Evolutionary conservation across 2,797 vertebrate genomes (phyloP).

Genomic region (Coregonus suidteri): DNA sequence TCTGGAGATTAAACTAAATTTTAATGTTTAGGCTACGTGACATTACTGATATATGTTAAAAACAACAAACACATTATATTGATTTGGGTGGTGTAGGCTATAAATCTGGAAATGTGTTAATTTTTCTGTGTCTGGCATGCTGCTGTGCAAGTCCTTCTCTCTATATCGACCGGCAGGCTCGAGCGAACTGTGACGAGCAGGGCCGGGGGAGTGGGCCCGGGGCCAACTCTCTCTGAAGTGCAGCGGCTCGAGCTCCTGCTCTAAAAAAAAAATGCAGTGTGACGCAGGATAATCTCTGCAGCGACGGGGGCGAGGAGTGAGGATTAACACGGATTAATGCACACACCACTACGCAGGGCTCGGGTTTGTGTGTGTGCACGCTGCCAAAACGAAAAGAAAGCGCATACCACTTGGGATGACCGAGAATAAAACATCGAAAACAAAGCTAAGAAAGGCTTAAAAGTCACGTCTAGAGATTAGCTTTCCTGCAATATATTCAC

Average conservation of each 20-base stretch:
- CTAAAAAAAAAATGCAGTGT: slow-evolving; percentile 60
- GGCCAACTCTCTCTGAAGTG: slow-evolving; percentile 78
- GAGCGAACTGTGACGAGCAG: background rate
- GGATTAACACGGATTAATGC: slow-evolving; percentile 74
- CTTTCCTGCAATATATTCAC: background rate
- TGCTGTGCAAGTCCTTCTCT: background rate
- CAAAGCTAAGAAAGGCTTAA: slow-evolving; percentile 19
- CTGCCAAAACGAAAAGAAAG: slow-evolving; percentile 35
- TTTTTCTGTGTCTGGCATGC: background rate
- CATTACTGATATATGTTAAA: background rate
- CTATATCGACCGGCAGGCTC: background rate
- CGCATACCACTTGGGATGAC: background rate
- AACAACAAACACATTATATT: too few species aligned
- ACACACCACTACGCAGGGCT: slow-evolving; percentile 25
- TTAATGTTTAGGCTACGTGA: too few species aligned
- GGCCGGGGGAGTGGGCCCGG: slow-evolving; percentile 59
- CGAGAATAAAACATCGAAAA: slow-evolving; percentile 19
- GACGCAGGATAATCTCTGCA: slow-evolving; percentile 78
- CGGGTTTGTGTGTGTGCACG: slow-evolving; percentile 4
- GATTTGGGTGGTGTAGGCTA: too few species aligned
- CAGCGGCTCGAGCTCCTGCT: slow-evolving; percentile 64
- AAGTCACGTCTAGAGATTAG: background rate
- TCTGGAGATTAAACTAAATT: too few species aligned
- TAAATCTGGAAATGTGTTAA: too few species aligned
- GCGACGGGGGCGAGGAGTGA: slow-evolving; percentile 71